Conservation (phyloP, 2,113 vertebrate species). For the Petrocephalus zakoni region DNA sequence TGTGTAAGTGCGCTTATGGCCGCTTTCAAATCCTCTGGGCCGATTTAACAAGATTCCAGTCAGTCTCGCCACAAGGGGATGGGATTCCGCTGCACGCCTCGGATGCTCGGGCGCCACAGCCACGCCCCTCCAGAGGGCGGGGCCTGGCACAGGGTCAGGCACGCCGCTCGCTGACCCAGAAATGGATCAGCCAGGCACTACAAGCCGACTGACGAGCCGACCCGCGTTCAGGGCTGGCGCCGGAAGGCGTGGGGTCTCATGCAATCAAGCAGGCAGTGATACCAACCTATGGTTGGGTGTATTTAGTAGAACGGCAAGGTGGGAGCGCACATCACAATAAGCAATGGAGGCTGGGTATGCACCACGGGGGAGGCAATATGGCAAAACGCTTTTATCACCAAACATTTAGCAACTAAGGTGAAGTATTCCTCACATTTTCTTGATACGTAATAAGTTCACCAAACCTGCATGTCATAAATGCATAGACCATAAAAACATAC, state of each 20-base stretch:
- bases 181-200: constrained; percentile 55
- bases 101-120: not conserved
- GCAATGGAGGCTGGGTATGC: not conserved
- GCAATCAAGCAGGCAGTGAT: not conserved
- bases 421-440: not conserved
- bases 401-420: not conserved
- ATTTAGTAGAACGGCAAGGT: constrained; percentile 20
- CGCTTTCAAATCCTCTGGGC: not conserved
- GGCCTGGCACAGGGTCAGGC: constrained; percentile 32
- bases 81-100: not conserved
- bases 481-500: not conserved
- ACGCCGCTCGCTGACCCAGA: constrained; percentile 49
- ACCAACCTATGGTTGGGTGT: constrained; percentile 36
- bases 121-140: no score
- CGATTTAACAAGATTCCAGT: not conserved
- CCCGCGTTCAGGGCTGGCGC: constrained; percentile 26
- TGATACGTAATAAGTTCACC: not conserved
- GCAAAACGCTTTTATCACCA: not conserved
- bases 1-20: not conserved
- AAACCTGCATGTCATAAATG: not conserved
- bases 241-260: constrained; percentile 34
- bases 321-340: not conserved
- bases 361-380: not conserved
- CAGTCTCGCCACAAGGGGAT: not conserved
- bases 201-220: constrained; percentile 50